These are phyloP conservation scores for Lordiphosa clarofinis DNA, from an alignment of 1,140 invertebrate species.

Conservation along the genomic window DNA sequence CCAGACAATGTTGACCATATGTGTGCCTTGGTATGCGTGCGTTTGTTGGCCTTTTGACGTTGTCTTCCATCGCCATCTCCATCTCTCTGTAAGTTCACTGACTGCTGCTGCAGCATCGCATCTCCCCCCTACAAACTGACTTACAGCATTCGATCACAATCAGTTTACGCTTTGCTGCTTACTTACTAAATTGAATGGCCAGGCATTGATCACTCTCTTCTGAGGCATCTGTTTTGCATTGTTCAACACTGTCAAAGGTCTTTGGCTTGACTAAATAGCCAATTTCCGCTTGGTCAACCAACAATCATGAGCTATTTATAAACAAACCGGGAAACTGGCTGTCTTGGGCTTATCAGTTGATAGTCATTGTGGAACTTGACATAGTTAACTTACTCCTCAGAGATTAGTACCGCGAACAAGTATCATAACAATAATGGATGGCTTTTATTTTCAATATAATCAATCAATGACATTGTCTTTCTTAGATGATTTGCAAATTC, in stretches of 20 bases:
- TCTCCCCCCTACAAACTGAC: conserved; percentile 19
- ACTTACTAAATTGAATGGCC: conserved; percentile 65
- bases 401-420: too few species aligned
- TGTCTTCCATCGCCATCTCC: not conserved
- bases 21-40: conserved; percentile 51
- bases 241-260: conserved; percentile 58
- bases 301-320: conserved; percentile 48
- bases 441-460: too few species aligned
- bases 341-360: conserved; percentile 38
- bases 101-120: conserved; percentile 29
- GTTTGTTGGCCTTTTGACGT: conserved; percentile 70
- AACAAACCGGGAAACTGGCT: conserved; percentile 4
- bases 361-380: too few species aligned
- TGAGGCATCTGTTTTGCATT: conserved; percentile 48
- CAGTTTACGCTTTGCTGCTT: conserved; percentile 61
- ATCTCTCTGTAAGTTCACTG: conserved; percentile 47
- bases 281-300: conserved; percentile 56
- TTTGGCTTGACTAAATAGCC: conserved; percentile 51
- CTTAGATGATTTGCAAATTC: too few species aligned
- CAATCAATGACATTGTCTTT: too few species aligned
- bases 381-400: too few species aligned
- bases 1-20: conserved; percentile 57
- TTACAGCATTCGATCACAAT: conserved; percentile 62
- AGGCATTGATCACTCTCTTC: conserved; percentile 61
- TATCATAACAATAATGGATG: too few species aligned